These are phyloP conservation scores for Novumbra hubbsi DNA, from an alignment of 2,797 vertebrate species.

Conservation along the genomic window DNA sequence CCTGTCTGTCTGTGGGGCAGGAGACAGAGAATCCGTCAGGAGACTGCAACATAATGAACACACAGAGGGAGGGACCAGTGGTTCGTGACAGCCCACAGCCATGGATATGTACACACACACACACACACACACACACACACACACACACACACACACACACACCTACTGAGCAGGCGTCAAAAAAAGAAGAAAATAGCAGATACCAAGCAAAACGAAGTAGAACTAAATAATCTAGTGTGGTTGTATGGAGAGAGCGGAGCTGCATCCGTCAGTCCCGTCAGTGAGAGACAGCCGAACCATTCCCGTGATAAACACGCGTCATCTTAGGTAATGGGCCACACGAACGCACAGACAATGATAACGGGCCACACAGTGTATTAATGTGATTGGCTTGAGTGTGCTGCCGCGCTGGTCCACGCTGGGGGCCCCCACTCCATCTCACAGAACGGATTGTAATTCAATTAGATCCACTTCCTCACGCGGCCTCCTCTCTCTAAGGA, in stretches of 20 bases:
- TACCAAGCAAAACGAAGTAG: neutral
- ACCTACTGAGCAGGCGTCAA: neutral
- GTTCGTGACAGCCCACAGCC: neutral
- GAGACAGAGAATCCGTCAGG: neutral
- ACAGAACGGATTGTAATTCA: constrained; percentile 67
- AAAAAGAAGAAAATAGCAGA: too few species aligned
- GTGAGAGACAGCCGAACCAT: constrained; percentile 17
- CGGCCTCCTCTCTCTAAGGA: constrained; percentile 17
- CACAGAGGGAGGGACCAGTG: neutral
- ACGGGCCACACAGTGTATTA: constrained; percentile 59
- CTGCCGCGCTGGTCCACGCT: constrained; percentile 58
- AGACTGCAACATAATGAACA: neutral
- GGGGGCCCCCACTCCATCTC: constrained; percentile 67
- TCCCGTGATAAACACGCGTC: constrained; percentile 36
- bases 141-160: neutral
- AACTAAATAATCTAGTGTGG: neutral
- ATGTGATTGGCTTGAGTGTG: constrained; percentile 65
- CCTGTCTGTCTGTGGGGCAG: neutral
- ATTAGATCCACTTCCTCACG: constrained; percentile 55
- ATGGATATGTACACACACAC: neutral
- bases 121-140: neutral
- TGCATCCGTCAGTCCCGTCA: constrained; percentile 8
- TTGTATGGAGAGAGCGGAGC: constrained; percentile 41
- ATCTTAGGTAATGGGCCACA: constrained; percentile 11
- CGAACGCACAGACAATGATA: neutral